Evolutionary conservation across 2,888 invertebrate species (phyloP).

Genomic region (Ichneumoninae sp.): DNA sequence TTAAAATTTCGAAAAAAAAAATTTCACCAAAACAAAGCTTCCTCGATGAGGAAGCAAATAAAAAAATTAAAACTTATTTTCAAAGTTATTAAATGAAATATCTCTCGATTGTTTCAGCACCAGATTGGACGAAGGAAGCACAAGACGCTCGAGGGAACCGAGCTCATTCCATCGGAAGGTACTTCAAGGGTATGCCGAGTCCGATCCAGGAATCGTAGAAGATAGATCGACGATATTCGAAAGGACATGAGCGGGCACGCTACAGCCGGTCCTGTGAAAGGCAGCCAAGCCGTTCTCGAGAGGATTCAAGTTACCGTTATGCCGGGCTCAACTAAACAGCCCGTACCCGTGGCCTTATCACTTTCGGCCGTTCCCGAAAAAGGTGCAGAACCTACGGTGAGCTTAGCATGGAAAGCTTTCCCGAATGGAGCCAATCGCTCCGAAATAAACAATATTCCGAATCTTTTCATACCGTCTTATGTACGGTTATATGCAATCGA

Average conservation of each 20-base stretch:
- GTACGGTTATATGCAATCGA: neutral
- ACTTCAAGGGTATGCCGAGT: conserved; percentile 2
- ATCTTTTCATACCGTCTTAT: neutral
- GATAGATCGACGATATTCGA: conserved; percentile 10
- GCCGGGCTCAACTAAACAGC: conserved; percentile 66
- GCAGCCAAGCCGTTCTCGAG: conserved; percentile 71
- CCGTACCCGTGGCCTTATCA: conserved; percentile 36
- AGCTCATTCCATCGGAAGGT: neutral
- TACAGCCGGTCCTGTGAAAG: conserved; percentile 69
- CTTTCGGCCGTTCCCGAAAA: conserved; percentile 54
- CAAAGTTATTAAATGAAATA: neutral
- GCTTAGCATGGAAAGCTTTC: conserved; percentile 57
- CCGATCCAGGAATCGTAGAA: neutral
- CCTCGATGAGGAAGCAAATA: neutral
- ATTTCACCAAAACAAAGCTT: neutral
- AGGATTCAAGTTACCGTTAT: conserved; percentile 72
- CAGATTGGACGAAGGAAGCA: conserved; percentile 1
- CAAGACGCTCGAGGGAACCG: neutral
- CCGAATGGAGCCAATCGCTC: conserved; percentile 5
- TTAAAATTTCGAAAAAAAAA: neutral
- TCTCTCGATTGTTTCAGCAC: neutral
- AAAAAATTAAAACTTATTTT: neutral
- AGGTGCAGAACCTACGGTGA: conserved; percentile 63
- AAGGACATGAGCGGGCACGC: conserved; percentile 75
- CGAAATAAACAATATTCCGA: neutral